Percentiles rank a stretch among this genome's conserved stretches.
Evolutionary conservation across 2,797 vertebrate species (phyloP).

Genomic region (Chaunax sp.): DNA sequence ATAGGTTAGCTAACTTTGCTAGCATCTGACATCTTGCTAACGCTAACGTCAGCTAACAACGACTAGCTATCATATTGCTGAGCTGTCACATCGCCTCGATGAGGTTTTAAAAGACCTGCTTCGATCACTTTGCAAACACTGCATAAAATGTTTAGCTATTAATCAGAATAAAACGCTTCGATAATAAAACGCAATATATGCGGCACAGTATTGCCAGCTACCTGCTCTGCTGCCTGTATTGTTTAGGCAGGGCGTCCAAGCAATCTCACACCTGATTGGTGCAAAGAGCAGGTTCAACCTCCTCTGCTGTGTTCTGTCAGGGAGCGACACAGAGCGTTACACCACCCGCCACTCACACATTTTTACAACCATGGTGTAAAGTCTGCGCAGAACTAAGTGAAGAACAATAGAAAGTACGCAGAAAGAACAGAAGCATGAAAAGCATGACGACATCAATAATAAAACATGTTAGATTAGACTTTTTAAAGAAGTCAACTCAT

Average conservation of each 20-base stretch:
- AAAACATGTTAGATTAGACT: too few species aligned
- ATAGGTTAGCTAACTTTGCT: constrained; percentile 45
- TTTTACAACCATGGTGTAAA: too few species aligned
- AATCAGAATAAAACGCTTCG: background rate
- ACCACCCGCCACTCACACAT: too few species aligned
- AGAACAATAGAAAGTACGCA: too few species aligned
- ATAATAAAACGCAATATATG: constrained; percentile 3
- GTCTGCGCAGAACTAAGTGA: too few species aligned
- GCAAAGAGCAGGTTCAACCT: constrained; percentile 27
- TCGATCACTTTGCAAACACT: background rate
- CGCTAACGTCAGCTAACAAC: constrained; percentile 33
- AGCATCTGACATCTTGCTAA: constrained; percentile 54
- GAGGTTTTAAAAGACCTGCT: background rate
- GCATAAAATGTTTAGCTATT: background rate
- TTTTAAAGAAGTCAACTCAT: too few species aligned
- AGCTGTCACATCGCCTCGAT: constrained; percentile 20
- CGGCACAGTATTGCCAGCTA: background rate
- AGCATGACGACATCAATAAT: too few species aligned
- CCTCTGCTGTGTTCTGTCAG: constrained; percentile 25
- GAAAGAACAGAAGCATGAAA: too few species aligned
- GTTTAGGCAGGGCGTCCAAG: constrained; percentile 52
- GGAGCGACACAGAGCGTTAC: background rate
- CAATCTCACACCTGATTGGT: constrained; percentile 70
- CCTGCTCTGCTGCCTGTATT: constrained; percentile 43
- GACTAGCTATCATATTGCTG: constrained; percentile 10